A percentile compares a stretch with the other conserved stretches of the same genome.
Conservation (phyloP, 2,113 vertebrate species). For the Rhinogobius similis region DNA sequence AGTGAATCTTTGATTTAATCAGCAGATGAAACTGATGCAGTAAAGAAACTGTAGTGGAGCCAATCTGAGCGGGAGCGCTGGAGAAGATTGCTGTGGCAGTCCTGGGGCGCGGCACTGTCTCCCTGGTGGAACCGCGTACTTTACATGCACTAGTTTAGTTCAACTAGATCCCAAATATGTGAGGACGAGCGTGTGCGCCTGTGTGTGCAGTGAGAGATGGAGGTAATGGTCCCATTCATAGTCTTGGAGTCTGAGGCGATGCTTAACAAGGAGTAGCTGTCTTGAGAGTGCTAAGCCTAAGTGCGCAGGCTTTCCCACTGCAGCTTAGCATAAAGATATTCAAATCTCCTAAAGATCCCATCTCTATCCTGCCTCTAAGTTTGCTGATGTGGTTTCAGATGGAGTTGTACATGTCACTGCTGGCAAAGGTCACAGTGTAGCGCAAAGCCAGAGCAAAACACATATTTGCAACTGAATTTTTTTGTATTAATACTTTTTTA, state of each 20-base stretch:
- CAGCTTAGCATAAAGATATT: slow-evolving; percentile 67
- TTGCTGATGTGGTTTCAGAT: slow-evolving; percentile 34
- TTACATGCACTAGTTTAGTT: slow-evolving; percentile 29
- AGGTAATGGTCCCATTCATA: slow-evolving; percentile 70
- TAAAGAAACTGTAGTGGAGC: slow-evolving; percentile 32
- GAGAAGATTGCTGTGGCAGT: slow-evolving; percentile 16
- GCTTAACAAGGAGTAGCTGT: slow-evolving; percentile 69
- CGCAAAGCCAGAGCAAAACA: neutral
- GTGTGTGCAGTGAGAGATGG: slow-evolving; percentile 52
- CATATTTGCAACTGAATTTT: neutral
- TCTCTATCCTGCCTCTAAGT: slow-evolving; percentile 6
- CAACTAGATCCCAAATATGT: slow-evolving; percentile 30
- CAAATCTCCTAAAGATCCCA: slow-evolving; percentile 57
- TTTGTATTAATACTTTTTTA: neutral
- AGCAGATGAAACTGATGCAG: slow-evolving; percentile 40
- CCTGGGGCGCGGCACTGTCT: slow-evolving; percentile 10
- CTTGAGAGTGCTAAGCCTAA: slow-evolving; percentile 70
- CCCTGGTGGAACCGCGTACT: slow-evolving; percentile 39
- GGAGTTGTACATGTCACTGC: slow-evolving; percentile 17
- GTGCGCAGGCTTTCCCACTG: slow-evolving; percentile 58
- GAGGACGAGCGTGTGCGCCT: slow-evolving; percentile 32
- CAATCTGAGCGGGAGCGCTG: slow-evolving; percentile 39
- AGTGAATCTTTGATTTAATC: slow-evolving; percentile 28
- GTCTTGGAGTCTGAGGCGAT: slow-evolving; percentile 55
- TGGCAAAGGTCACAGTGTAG: neutral